Evolutionary conservation across 2,113 vertebrate species (phyloP).

Genomic region (Chunga burmeisteri): DNA sequence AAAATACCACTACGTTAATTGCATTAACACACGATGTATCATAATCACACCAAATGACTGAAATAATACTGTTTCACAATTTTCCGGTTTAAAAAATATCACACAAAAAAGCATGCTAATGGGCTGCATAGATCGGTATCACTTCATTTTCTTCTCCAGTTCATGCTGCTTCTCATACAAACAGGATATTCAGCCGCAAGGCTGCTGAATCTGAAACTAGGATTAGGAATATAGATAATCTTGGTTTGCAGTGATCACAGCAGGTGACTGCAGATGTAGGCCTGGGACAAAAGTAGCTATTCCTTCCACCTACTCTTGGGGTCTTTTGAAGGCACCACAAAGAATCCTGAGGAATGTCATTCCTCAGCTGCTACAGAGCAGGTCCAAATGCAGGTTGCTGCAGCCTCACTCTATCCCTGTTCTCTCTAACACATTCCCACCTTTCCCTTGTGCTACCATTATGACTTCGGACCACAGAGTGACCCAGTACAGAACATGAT

Average conservation of each 20-base stretch:
- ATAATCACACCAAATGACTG: background rate
- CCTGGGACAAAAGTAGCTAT: background rate
- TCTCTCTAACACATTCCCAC: background rate
- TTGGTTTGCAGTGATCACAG: background rate
- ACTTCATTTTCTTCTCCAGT: background rate
- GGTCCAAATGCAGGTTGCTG: background rate
- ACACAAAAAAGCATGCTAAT: background rate
- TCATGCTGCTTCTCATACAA: background rate
- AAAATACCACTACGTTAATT: background rate
- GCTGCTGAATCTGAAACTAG: background rate
- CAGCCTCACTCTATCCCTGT: background rate
- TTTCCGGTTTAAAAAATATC: background rate
- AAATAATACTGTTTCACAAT: background rate
- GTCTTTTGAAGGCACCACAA: background rate
- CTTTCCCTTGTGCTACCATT: rapidly evolving
- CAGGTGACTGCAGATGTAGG: background rate
- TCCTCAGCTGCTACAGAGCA: background rate
- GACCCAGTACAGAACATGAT: background rate
- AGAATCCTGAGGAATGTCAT: background rate
- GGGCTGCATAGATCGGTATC: background rate
- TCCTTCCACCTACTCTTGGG: background rate
- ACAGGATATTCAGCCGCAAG: background rate
- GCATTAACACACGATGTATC: background rate
- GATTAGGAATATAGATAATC: background rate
- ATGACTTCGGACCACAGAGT: rapidly evolving